Evolutionary conservation across 92 coral and sea anemone genomes (phyloP).

Genomic region (Desmophyllum pertusum): DNA sequence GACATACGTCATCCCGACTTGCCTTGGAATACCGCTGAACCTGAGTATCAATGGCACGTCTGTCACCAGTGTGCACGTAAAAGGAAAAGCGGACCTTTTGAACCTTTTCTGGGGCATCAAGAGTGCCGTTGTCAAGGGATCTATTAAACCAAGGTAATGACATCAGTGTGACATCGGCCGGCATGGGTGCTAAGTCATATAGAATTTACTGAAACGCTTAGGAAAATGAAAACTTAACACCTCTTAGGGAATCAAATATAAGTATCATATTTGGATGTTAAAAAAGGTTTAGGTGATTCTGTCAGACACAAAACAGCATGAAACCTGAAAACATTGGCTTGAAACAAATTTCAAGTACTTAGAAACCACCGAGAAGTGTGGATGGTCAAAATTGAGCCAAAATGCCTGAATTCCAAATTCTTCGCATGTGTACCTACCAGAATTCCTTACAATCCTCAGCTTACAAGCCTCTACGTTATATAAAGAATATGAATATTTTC

Average conservation of each 20-base stretch:
- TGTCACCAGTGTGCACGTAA: conserved; percentile 57
- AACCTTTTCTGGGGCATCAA: conserved; percentile 53
- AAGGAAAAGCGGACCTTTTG: conserved; percentile 65
- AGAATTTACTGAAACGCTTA: too few relatives aligned
- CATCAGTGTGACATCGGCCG: not conserved
- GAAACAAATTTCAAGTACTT: too few relatives aligned
- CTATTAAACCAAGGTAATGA: conserved; percentile 62
- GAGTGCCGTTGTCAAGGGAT: conserved; percentile 50
- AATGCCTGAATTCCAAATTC: too few relatives aligned
- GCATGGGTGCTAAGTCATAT: not conserved
- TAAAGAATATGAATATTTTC: too few relatives aligned
- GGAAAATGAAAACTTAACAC: not conserved
- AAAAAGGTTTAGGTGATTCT: not conserved
- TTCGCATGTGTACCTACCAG: too few relatives aligned
- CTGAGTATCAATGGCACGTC: conserved; percentile 64
- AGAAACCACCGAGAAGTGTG: too few relatives aligned
- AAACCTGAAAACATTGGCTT: too few relatives aligned
- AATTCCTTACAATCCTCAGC: too few relatives aligned
- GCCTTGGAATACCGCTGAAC: conserved; percentile 73
- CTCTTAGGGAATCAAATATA: not conserved
- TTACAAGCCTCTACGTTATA: too few relatives aligned
- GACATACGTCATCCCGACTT: conserved; percentile 57
- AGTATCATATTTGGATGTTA: not conserved
- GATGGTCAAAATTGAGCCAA: too few relatives aligned
- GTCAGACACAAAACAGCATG: too few relatives aligned